Base-by-base conservation (phyloP, 35 echinoderm and acorn worm genomes). In the Ptychodera flava region DNA sequence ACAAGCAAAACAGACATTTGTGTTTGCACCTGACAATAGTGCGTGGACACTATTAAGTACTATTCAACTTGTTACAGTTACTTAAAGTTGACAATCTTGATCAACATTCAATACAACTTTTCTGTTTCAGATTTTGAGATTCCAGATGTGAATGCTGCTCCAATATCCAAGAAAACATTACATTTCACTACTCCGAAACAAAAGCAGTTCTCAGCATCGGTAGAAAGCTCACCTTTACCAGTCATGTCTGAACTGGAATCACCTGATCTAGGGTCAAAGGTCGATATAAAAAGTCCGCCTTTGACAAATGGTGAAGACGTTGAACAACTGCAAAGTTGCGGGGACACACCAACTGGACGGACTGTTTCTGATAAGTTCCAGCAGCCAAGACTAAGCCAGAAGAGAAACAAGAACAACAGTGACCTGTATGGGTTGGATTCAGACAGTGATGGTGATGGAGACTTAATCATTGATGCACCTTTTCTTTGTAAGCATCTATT, bases 381-480 rank as follows among this genome's bases (percentile, higher is more conserved):
- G 6, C 6, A 64, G 22, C 6, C 6, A 12, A 6, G 45, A 22
- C 6, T 12, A 22, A 12, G 6, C 22, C 6, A 22, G 45, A 64
- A 64, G 22, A 6, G 45, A 12, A 22, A 64, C 22, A 64, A 64
- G 22, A 22, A 64, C 22, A 22, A 64, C 6, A n/a, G n/a, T n/a
- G n/a, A n/a, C n/a, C n/a, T n/a, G n/a, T n/a, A n/a, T n/a, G 45
- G 45, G 6, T 64, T 12, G 6, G 45, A 64, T 64, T 22, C 45
- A 64, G 6, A 12, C 6, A 12, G 6, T 64, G 95, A 93, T 79
- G 93, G 95, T 82, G 95, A 97, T 32, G 84, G 83, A 82, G 95
- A 97, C 81, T 88, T 97, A 36, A 87, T 97, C 27, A 97, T 97
- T 34, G 95, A 97, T 92, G 87, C 88, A 1, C 85, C 83, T 52